Evolutionary conservation across 2,113 vertebrate genomes (phyloP), one percentile per base, ranked within the genome.

Genomic region (Oncorhynchus clarkii): DNA sequence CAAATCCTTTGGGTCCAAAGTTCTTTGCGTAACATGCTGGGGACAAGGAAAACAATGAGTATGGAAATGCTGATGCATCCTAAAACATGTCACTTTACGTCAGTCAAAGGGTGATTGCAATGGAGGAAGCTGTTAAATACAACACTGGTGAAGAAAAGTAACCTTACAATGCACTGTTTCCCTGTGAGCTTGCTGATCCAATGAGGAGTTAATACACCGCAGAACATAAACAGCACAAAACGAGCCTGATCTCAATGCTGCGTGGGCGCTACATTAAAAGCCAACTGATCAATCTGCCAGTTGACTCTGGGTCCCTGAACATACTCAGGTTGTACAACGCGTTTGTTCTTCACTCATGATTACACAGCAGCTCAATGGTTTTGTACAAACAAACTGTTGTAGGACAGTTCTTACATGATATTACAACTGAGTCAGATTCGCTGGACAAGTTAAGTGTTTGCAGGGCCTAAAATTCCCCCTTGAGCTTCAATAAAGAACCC

Each of bases 1-100:
- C 97, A 78, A 97, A 99, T 68, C 97, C 97, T 77, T 98, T 99
- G 57, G 97, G 97, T 22, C 97, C 97, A 3, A 99, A 99, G 86
- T 94, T 94, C 90, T 98, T 99, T 72, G 95, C 95, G 0, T 99
- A 99, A 85, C 97, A 99, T 60, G 89, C 97, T 99, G 93, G 78
- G 67, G 60, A 83, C 67, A 77, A 73, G 71, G 81, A 2, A 34
- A 85, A 51, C 60, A 26, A 39, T 12, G 39, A 45, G 20, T 34
- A 26, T 51, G 34, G 31, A 72, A 72, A 77, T 31, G 22, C 22
- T 24, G 22, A 24, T 24, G 39, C 27, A 67, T 71, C 3, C 49
- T 45, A 45, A 27, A 29, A 24, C 64, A 9, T 54, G 34, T 57
- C 49, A 51, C 49, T 51, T 3, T 16, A 60, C 14, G 8, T 22